Percentiles rank a stretch among this genome's conserved stretches.
Evolutionary conservation across 2,113 vertebrate species (phyloP).

Genomic region (Acrocephalus arundinaceus): DNA sequence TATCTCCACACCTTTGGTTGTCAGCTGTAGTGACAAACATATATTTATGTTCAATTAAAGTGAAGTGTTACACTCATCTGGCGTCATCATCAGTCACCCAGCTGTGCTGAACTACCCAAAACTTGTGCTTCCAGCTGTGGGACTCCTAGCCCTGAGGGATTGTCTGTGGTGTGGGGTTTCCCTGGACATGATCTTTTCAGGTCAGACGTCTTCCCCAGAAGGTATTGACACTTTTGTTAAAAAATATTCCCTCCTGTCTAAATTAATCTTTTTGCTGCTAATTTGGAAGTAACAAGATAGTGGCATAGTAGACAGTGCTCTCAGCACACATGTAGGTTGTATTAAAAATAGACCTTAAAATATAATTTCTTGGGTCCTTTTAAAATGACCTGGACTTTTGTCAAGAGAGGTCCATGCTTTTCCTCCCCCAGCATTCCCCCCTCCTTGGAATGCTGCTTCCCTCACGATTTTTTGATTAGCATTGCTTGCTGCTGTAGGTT

Average conservation of each 20-base stretch:
- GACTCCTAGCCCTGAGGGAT: neutral
- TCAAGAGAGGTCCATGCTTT: slow-evolving; percentile 17
- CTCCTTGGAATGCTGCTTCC: neutral
- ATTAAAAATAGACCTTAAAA: slow-evolving; percentile 67
- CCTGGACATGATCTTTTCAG: neutral
- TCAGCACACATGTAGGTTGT: neutral
- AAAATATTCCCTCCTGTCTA: slow-evolving; percentile 20
- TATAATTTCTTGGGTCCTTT: slow-evolving; percentile 15
- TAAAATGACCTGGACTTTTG: slow-evolving; percentile 16
- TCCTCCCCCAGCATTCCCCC: slow-evolving; percentile 7
- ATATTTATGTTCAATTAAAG: neutral
- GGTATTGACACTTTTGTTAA: neutral
- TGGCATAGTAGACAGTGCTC: neutral
- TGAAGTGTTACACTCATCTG: neutral
- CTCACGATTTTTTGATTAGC: neutral
- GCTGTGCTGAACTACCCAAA: neutral
- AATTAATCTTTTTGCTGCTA: slow-evolving; percentile 46
- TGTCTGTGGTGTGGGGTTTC: slow-evolving; percentile 2
- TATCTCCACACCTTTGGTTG: neutral
- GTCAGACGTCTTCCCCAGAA: neutral
- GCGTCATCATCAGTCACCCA: neutral
- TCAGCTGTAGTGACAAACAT: neutral
- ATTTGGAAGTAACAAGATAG: slow-evolving; percentile 7
- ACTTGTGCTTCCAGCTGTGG: neutral
- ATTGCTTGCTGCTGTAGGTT: neutral